Base-by-base conservation (phyloP, 2,888 invertebrate species). In the Polydrusus tereticollis region DNA sequence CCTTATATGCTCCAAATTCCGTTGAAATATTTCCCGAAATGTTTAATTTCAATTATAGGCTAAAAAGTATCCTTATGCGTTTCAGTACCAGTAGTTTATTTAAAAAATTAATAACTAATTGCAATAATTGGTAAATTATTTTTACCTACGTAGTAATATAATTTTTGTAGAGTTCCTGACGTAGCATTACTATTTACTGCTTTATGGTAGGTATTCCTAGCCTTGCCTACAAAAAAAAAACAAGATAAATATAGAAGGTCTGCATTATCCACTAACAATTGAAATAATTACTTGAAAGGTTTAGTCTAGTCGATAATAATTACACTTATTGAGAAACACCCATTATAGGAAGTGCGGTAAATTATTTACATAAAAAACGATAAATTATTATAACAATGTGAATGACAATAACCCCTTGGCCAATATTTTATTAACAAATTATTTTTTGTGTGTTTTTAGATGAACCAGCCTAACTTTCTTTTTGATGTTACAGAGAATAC, bases 361-460 rank as follows among this genome's bases (percentile, higher is more conserved):
- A 14, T 0, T n/a, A 50, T 26, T 50, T 50, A 20, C 50, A 50
- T 50, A 50, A 50, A 50, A 23, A 23, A n/a, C 7, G n/a, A 47
- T 23, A 23, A 47, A 23, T 47, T 47, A 23, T 50, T 20, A 12
- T 47, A 1, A 47, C 20, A 50, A 14, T 50, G 26, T 50, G n/a
- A 26, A 26, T 50, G 50, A 50, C 50, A 50, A 50, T 50, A 50
- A 50, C 50, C 50, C 14, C 50, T 50, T 50, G 23, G 26, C 50
- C 26, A n/a, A 50, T 50, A 26, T 50, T 26, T 23, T 23, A n/a
- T 26, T 50, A 50, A 26, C n/a, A 23, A 26, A 26, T 50, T 26
- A 26, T 50, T 26, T 26, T 26, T 50, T 14, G 50, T 50, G 23
- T 50, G 6, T 50, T 26, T 50, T 23, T 26, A 50, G n/a, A 50